phyloP scores from a whole-genome alignment of 2,113 vertebrate genomes.

The Clupea harengus region DNA sequence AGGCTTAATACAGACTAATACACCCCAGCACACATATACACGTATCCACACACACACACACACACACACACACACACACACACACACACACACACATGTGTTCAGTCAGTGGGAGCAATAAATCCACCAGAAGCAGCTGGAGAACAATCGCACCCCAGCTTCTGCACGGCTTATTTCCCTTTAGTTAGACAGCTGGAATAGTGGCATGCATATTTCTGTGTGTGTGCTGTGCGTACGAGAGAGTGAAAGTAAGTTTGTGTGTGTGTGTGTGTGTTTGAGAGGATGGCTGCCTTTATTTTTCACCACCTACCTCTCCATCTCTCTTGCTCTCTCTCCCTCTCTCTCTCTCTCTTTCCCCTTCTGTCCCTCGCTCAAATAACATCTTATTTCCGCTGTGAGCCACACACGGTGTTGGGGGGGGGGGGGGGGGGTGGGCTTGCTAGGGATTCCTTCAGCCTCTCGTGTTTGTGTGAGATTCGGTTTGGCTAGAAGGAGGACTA shows the following conservation, averaged over 20 bases:
- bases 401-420: not conserved
- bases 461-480: not conserved
- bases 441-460: not conserved
- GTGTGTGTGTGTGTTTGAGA: not conserved
- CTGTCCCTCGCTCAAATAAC: not conserved
- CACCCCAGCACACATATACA: too few species aligned
- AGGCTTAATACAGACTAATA: too few species aligned
- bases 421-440: not conserved
- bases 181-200: not conserved
- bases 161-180: not conserved
- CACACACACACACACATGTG: not conserved
- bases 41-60: too few species aligned
- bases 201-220: not conserved
- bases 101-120: not conserved
- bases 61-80: slow-evolving; percentile 4
- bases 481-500: not conserved
- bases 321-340: not conserved
- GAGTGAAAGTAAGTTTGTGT: not conserved
- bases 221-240: not conserved
- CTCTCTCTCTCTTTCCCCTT: not conserved
- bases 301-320: not conserved
- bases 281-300: not conserved
- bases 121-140: not conserved
- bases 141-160: not conserved
- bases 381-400: not conserved